Evolutionary conservation across 2,888 invertebrate species (phyloP).

Genomic region (Oscheius onirici): DNA sequence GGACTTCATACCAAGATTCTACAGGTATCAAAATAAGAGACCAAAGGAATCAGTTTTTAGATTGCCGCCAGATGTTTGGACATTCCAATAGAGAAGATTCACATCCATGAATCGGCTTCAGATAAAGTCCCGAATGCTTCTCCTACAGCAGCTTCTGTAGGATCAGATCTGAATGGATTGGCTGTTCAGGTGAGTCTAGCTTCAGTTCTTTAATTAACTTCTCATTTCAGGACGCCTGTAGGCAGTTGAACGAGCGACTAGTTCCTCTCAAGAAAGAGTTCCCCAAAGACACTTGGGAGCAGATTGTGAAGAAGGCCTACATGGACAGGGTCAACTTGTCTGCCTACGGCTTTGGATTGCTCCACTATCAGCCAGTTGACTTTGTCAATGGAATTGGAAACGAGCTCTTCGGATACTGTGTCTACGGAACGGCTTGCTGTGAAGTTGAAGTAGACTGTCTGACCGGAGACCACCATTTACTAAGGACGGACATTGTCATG

Average conservation of each 20-base stretch:
- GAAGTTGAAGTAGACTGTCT: conserved; percentile 93
- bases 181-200: conserved; percentile 77
- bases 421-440: conserved; percentile 85
- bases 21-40: conserved; percentile 76
- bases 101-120: conserved; percentile 82
- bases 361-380: conserved; percentile 61
- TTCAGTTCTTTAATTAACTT: not conserved
- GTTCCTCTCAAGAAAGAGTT: conserved; percentile 81
- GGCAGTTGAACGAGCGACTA: conserved; percentile 80
- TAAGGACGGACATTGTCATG: conserved; percentile 93
- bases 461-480: conserved; percentile 89
- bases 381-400: conserved; percentile 77
- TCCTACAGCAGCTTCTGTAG: conserved; percentile 87
- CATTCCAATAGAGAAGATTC: conserved; percentile 60
- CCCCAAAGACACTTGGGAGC: conserved; percentile 85
- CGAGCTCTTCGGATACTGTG: conserved; percentile 84
- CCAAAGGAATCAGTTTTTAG: conserved; percentile 27
- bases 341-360: conserved; percentile 82
- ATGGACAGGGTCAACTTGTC: conserved; percentile 83
- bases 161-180: conserved; percentile 91
- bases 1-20: conserved; percentile 95
- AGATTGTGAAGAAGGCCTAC: conserved; percentile 84
- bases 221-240: conserved; percentile 80
- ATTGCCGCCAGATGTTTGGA: conserved; percentile 65
- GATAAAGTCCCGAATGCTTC: conserved; percentile 92